Percentiles rank a stretch among this genome's conserved stretches.
These are phyloP conservation scores for Oreochromis aureus DNA, from an alignment of 2,113 vertebrate species.

Conservation along the genomic window DNA sequence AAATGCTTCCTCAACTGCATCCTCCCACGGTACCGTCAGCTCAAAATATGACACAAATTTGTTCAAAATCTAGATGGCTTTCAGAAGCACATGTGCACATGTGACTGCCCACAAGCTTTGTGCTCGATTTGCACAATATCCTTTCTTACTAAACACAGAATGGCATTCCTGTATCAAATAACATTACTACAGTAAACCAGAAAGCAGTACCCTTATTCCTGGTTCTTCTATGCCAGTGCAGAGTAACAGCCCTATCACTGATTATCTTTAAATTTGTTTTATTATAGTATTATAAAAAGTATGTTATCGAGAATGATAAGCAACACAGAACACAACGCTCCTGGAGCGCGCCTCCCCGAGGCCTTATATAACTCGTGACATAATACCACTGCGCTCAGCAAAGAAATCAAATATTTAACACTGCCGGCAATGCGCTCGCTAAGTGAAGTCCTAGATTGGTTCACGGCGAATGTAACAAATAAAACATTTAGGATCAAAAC, in stretches of 20 bases:
- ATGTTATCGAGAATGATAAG: not conserved
- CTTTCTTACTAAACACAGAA: not conserved
- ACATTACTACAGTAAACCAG: not conserved
- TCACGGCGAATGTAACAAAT: slow-evolving; percentile 3
- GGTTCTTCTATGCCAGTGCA: not conserved
- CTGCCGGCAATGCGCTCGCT: not conserved
- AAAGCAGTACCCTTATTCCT: not conserved
- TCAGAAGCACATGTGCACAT: not conserved
- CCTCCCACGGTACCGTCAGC: not conserved
- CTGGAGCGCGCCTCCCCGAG: not conserved
- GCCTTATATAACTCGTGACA: slow-evolving; percentile 47
- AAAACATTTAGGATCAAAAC: slow-evolving; percentile 32
- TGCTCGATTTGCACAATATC: not conserved
- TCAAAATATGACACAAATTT: not conserved
- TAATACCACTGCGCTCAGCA: not conserved
- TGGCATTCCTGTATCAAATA: not conserved
- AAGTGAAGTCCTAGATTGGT: not conserved
- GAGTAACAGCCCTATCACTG: not conserved
- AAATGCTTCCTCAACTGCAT: not conserved
- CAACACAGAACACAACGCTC: not conserved
- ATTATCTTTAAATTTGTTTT: not conserved
- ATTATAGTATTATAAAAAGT: not conserved
- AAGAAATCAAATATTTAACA: slow-evolving; percentile 61
- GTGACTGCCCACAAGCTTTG: not conserved
- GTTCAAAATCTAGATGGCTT: not conserved